Evolutionary conservation across 2,888 invertebrate species (phyloP).

Genomic region (Falcaria lacertinaria): DNA sequence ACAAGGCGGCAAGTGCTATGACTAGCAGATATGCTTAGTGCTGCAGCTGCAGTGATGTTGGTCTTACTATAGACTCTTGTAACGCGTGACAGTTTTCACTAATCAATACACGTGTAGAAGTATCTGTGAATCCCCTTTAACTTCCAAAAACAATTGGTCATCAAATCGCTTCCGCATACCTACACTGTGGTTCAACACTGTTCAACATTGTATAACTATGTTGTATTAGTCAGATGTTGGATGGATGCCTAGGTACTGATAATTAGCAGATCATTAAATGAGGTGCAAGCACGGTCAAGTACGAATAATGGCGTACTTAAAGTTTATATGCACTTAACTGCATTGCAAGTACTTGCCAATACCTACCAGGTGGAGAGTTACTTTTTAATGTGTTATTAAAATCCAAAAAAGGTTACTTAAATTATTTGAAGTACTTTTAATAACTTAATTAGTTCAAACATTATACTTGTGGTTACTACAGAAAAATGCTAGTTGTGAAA

Average conservation of each 20-base stretch:
- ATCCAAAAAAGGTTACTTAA: too few species aligned
- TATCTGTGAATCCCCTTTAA: not conserved
- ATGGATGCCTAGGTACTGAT: conserved; percentile 33
- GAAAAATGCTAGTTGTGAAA: too few species aligned
- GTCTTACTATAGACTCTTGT: too few species aligned
- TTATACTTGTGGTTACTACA: too few species aligned
- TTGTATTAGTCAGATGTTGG: conserved; percentile 21
- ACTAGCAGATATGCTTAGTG: too few species aligned
- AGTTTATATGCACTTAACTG: conserved; percentile 16
- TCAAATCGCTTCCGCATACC: conserved; percentile 7
- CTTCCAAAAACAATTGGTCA: not conserved
- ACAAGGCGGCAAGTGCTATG: too few species aligned
- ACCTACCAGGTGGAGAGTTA: too few species aligned
- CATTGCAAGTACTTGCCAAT: not conserved
- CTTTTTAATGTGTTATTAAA: not conserved
- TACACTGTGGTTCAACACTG: conserved; percentile 6
- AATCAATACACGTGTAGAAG: too few species aligned
- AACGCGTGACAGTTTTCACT: too few species aligned
- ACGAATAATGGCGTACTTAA: conserved; percentile 46
- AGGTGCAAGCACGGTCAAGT: conserved; percentile 49
- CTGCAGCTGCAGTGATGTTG: too few species aligned
- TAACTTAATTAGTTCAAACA: too few species aligned
- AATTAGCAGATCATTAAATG: conserved; percentile 60
- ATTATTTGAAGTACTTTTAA: too few species aligned
- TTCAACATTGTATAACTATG: conserved; percentile 3